Evolutionary conservation across 2,113 vertebrate species (phyloP).

Genomic region (Pitta sordida): DNA sequence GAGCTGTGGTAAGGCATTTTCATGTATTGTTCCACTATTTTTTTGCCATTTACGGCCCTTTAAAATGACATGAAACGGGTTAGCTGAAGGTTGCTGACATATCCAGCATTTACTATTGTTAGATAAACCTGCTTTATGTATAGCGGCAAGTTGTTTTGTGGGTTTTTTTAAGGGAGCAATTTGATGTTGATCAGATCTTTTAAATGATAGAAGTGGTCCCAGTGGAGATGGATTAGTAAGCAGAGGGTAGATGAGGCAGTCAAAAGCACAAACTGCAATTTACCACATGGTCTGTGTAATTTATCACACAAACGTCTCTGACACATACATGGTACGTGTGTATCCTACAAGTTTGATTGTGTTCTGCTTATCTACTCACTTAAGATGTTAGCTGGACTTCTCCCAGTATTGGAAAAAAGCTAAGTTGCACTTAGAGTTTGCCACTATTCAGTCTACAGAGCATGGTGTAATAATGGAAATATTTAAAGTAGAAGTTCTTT

Average conservation of each 20-base stretch:
- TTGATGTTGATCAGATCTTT: constrained; percentile 50
- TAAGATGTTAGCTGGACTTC: neutral
- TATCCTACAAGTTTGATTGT: constrained; percentile 23
- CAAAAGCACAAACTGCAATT: constrained; percentile 44
- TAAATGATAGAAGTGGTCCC: constrained; percentile 42
- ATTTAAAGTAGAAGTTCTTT: neutral
- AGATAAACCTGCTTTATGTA: constrained; percentile 17
- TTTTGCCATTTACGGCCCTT: constrained; percentile 3
- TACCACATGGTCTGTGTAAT: constrained; percentile 54
- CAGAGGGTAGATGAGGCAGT: constrained; percentile 49
- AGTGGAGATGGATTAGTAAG: constrained; percentile 47
- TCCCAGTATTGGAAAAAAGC: neutral
- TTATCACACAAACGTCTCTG: constrained; percentile 34
- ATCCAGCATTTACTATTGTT: constrained; percentile 1
- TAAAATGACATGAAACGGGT: neutral
- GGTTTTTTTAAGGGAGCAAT: neutral
- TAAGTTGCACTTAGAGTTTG: neutral
- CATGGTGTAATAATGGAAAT: neutral
- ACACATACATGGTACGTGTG: neutral
- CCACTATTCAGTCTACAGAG: neutral
- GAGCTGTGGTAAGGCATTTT: neutral
- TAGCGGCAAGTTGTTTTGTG: neutral
- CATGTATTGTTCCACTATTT: neutral
- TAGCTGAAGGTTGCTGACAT: constrained; percentile 21
- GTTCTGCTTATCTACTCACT: neutral